Evolutionary conservation across 2,888 invertebrate genomes (phyloP).

Genomic region (Coelogynopora nodosa): DNA sequence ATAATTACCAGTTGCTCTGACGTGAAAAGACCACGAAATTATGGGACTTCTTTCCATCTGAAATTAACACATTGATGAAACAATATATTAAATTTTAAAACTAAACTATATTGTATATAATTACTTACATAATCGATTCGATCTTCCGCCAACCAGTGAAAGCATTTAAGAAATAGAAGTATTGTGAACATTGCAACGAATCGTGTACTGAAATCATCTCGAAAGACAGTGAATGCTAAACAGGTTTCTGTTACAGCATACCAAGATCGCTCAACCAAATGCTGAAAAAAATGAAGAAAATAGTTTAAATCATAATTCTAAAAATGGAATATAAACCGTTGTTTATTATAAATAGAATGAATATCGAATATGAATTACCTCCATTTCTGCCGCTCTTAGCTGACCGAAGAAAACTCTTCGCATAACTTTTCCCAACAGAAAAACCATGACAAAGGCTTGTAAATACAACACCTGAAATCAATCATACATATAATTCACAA

Average conservation of each 20-base stretch:
- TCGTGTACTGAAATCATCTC: conserved; percentile 91
- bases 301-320: background rate
- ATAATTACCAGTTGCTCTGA: conserved; percentile 75
- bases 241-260: conserved; percentile 99
- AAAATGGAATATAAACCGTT: too few species aligned
- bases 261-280: conserved; percentile 66
- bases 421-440: conserved; percentile 84
- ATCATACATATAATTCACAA: conserved; percentile 45
- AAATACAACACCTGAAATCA: conserved; percentile 84
- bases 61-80: conserved; percentile 53
- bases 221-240: conserved; percentile 93
- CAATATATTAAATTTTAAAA: conserved; percentile 45
- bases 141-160: conserved; percentile 99
- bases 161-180: conserved; percentile 90
- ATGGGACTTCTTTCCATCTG: conserved; percentile 98
- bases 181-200: conserved; percentile 96
- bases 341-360: conserved; percentile 45
- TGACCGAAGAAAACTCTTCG: conserved; percentile 92
- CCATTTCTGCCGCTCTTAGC: conserved; percentile 87
- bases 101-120: conserved; percentile 43
- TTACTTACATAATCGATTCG: conserved; percentile 96
- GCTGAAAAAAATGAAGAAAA: conserved; percentile 5
- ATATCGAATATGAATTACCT: too few species aligned
- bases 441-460: conserved; percentile 88
- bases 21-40: conserved; percentile 88